phyloP scores from a whole-genome alignment of 2,113 vertebrate genomes.

The Phaethornis superciliosus region DNA sequence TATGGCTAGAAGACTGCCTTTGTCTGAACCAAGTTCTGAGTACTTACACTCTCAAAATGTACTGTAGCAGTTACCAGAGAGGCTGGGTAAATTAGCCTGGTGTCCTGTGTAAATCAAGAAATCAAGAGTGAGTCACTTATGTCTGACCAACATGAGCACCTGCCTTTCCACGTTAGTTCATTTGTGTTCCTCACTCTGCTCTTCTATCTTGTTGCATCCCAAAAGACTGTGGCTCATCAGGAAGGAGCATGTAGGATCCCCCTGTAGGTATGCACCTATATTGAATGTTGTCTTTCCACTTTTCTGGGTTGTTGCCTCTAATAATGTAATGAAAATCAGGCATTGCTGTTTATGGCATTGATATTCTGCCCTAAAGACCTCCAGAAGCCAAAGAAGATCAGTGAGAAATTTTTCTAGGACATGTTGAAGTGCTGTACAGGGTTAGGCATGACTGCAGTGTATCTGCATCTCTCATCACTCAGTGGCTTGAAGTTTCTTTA shows the following conservation, averaged over 20 bases:
- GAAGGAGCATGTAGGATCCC: neutral
- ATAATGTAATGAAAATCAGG: neutral
- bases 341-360: neutral
- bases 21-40: neutral
- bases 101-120: neutral
- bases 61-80: neutral
- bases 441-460: slow-evolving; percentile 8
- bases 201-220: neutral
- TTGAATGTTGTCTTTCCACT: neutral
- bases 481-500: neutral
- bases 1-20: neutral
- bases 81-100: neutral
- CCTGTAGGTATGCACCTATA: fast-evolving
- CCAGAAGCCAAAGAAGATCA: neutral
- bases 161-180: neutral
- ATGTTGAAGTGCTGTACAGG: slow-evolving; percentile 9
- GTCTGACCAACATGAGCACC: neutral
- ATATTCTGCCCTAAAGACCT: neutral
- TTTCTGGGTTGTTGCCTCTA: neutral
- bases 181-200: neutral
- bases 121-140: neutral
- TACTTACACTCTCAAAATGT: neutral
- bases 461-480: slow-evolving; percentile 13
- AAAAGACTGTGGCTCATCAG: neutral
- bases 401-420: slow-evolving; percentile 14